phyloP scores from a whole-genome alignment of 2,113 vertebrate species.

The Neogobius melanostomus region DNA sequence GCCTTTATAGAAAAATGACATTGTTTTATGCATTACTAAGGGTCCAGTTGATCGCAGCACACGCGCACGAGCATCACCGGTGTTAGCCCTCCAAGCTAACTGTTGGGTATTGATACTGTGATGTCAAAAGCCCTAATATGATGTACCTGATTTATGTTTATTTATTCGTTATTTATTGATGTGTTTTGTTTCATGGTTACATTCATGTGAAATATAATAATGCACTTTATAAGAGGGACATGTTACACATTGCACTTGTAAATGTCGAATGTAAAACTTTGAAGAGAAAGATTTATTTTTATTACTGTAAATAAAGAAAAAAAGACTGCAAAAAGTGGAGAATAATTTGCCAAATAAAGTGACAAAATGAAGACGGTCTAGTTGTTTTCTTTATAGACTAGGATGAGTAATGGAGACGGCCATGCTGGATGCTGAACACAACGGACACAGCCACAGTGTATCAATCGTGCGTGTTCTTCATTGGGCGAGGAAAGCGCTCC shows the following conservation, averaged over 20 bases:
- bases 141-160: constrained; percentile 45
- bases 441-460: too few relatives aligned
- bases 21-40: constrained; percentile 53
- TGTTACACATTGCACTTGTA: constrained; percentile 77
- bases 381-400: neutral
- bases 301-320: constrained; percentile 68
- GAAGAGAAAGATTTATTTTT: constrained; percentile 75
- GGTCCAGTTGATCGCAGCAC: constrained; percentile 23
- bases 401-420: neutral
- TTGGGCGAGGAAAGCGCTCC: too few relatives aligned
- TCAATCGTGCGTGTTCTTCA: too few relatives aligned
- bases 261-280: constrained; percentile 76
- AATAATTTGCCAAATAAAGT: constrained; percentile 70
- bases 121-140: constrained; percentile 51
- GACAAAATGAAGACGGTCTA: constrained; percentile 18
- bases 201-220: constrained; percentile 48
- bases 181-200: constrained; percentile 10
- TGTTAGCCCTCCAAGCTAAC: constrained; percentile 12
- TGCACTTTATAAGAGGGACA: constrained; percentile 73
- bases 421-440: too few relatives aligned
- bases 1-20: constrained; percentile 51
- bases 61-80: constrained; percentile 28
- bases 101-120: constrained; percentile 50
- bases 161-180: constrained; percentile 10
- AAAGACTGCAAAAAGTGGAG: constrained; percentile 26